Evolutionary conservation across 2,113 vertebrate species (phyloP).

Genomic region (Motacilla tschutschensis): DNA sequence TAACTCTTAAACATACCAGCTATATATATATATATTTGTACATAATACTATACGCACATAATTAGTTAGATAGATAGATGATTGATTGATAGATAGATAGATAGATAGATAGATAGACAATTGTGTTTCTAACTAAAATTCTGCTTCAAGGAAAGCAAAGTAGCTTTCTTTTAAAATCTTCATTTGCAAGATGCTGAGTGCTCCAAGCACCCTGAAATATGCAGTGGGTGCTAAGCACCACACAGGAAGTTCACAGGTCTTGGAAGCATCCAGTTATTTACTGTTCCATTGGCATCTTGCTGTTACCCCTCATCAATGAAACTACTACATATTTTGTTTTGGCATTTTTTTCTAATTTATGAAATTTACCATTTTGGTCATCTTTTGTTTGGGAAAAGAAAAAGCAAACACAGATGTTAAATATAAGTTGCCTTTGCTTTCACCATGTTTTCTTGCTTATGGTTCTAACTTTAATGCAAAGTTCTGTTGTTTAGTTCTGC

Average conservation of each 20-base stretch:
- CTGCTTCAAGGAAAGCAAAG: constrained; percentile 12
- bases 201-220: neutral
- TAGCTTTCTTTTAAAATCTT: neutral
- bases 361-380: neutral
- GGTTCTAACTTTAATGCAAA: neutral
- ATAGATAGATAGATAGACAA: too few relatives aligned
- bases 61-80: too few relatives aligned
- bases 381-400: neutral
- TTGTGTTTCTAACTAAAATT: neutral
- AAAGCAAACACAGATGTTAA: neutral
- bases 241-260: neutral
- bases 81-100: too few relatives aligned
- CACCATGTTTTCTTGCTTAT: neutral
- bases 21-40: neutral
- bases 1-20: neutral
- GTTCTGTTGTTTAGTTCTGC: neutral
- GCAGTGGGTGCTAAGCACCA: neutral
- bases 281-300: neutral
- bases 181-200: neutral
- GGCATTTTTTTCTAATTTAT: neutral
- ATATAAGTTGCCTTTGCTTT: neutral
- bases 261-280: neutral
- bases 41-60: neutral
- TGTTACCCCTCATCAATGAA: neutral
- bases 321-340: neutral